Conservation (phyloP, 2,888 invertebrate species). For the Amorpha juglandis region DNA sequence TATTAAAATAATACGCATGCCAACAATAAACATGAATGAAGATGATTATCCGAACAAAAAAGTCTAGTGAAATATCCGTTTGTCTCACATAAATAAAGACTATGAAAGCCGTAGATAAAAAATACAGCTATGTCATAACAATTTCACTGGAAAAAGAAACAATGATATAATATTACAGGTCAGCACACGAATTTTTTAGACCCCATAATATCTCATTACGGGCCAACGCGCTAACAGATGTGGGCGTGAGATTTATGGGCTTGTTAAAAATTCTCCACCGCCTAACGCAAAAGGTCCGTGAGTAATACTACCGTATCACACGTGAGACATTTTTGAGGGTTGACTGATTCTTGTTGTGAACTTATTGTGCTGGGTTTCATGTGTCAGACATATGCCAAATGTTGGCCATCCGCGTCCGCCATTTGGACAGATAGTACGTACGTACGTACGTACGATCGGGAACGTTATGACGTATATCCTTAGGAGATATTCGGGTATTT, state of each 20-base stretch:
- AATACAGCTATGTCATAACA: background rate
- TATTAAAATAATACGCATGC: too few relatives aligned
- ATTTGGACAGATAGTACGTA: conserved; percentile 10
- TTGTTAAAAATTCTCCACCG: conserved; percentile 43
- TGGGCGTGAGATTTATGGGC: conserved; percentile 43
- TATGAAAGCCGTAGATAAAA: background rate
- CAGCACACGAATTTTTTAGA: conserved; percentile 36
- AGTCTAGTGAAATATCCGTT: background rate
- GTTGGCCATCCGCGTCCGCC: conserved; percentile 21
- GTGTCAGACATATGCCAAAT: conserved; percentile 37
- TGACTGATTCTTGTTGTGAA: conserved; percentile 52
- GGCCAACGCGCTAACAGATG: conserved; percentile 33
- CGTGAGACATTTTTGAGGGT: conserved; percentile 40
- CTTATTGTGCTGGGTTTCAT: conserved; percentile 39
- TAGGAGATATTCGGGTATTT: background rate
- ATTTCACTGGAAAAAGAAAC: background rate
- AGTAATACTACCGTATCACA: conserved; percentile 37
- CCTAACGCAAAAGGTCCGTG: conserved; percentile 29
- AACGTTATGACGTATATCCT: background rate
- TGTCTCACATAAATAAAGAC: background rate
- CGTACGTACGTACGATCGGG: background rate
- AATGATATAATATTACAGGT: conserved; percentile 20
- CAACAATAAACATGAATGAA: background rate
- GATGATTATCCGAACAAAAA: background rate
- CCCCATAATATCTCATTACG: conserved; percentile 44